Evolutionary conservation across 2,888 invertebrate genomes (phyloP).

Genomic region (Dicycla oo): DNA sequence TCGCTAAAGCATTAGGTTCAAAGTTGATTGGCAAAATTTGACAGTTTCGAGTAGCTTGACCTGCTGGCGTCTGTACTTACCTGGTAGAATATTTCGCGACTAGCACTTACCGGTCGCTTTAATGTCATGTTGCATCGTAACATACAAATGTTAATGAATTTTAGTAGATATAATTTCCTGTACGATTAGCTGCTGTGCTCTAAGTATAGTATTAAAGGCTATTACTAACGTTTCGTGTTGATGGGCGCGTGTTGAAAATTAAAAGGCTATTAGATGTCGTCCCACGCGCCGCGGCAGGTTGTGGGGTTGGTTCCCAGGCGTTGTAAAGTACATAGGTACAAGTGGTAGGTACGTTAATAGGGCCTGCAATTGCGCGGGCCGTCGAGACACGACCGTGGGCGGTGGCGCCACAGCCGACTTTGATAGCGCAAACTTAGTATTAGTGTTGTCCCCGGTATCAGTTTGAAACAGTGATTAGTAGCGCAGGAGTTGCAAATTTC

Average conservation of each 20-base stretch:
- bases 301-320: constrained; percentile 78
- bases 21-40: too few species aligned
- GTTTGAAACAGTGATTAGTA: constrained; percentile 80
- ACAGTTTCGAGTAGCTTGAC: too few species aligned
- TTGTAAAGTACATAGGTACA: constrained; percentile 69
- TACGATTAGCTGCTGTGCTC: constrained; percentile 48
- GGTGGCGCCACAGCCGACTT: constrained; percentile 74
- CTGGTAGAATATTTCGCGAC: constrained; percentile 67
- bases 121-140: constrained; percentile 55
- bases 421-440: constrained; percentile 72
- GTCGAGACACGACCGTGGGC: constrained; percentile 74
- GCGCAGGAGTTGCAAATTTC: constrained; percentile 75
- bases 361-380: constrained; percentile 71
- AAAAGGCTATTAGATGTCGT: constrained; percentile 85
- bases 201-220: constrained; percentile 76
- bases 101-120: constrained; percentile 60
- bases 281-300: constrained; percentile 83
- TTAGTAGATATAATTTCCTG: constrained; percentile 42
- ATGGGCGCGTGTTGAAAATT: constrained; percentile 85
- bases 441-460: constrained; percentile 76
- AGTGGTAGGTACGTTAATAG: constrained; percentile 74
- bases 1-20: too few species aligned
- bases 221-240: constrained; percentile 78
- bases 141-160: constrained; percentile 46
- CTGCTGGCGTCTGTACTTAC: too few species aligned